Evolutionary conservation across 2,113 vertebrate species (phyloP), one percentile per base, ranked within the genome.

Genomic region (Columba janthina): DNA sequence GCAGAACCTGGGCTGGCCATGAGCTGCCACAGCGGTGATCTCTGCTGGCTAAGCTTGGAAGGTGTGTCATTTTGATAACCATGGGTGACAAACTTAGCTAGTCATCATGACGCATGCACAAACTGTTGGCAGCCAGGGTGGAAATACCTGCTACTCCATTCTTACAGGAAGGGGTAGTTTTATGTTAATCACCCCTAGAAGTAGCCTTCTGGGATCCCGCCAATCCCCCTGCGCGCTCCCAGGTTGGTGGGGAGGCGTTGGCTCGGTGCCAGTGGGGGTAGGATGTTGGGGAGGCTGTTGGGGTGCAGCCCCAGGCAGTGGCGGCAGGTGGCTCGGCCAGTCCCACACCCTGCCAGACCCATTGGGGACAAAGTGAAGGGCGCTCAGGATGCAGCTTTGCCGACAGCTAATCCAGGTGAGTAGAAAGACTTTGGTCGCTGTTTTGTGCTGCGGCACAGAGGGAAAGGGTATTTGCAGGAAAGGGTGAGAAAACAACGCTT

Each of bases 251-350:
- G n/a, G 57, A 21, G 16, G 36, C 10, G 36, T 67, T 46, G 34
- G 34, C 53, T 31, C 7, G 4, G 56, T 64, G 60, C 46, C 38
- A 5, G 42, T 64, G 5, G 4, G 18, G 18, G 10, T 15, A 4
- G 16, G 74, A 66, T 81, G n/a, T 74, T 60, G 85, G 22, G 83
- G 77, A 50, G 32, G 69, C 32, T 95, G 73, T 58, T 70, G 90
- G 25, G 44, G 42, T 14, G 9, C 11, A 42, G 82, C 15, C 22
- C 36, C 6, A 9, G n/a, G 11, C 24, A 42, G 71, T 58, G 91
- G 89, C 13, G 15, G 40, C 1, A 0, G 7, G 38, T 9, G 46
- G 22, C n/a, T 64, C 0, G 0, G 34, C 61, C 0, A 0, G 4
- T 32, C 29, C 80, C 58, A 4, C 0, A 1, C 22, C 31, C 70